phyloP scores from a whole-genome alignment of 2,888 invertebrate species.

The Phytoseiulus persimilis region DNA sequence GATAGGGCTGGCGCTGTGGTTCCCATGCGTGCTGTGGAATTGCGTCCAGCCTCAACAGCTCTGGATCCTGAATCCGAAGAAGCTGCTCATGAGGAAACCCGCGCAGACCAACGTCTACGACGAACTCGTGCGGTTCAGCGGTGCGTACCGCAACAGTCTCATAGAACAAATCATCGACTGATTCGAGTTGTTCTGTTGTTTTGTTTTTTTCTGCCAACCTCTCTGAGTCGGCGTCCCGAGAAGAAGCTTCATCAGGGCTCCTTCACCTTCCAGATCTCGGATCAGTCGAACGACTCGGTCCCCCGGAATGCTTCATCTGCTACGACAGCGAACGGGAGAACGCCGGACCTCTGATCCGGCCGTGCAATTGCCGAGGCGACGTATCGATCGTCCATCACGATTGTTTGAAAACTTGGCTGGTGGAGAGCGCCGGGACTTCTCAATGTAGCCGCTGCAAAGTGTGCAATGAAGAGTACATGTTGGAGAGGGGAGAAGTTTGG shows the following conservation, averaged over 20 bases:
- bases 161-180: too few relatives aligned
- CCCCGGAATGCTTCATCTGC: conserved; percentile 80
- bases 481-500: conserved; percentile 45
- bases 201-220: too few relatives aligned
- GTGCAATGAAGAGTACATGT: conserved; percentile 58
- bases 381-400: conserved; percentile 86
- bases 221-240: too few relatives aligned
- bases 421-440: conserved; percentile 62
- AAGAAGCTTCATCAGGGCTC: too few relatives aligned
- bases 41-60: conserved; percentile 80
- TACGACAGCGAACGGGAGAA: conserved; percentile 72
- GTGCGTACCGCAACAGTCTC: neutral
- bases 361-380: conserved; percentile 82
- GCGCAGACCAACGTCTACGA: conserved; percentile 5
- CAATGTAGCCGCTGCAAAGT: conserved; percentile 70
- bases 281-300: conserved; percentile 18
- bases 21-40: conserved; percentile 91
- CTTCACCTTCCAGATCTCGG: conserved; percentile 10
- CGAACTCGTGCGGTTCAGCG: neutral
- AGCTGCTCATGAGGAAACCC: conserved; percentile 58
- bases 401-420: conserved; percentile 77
- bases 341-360: conserved; percentile 68
- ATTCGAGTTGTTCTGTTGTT: too few relatives aligned
- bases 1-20: conserved; percentile 87
- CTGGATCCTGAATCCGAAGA: conserved; percentile 85